Base-by-base conservation (phyloP, 2,797 vertebrate species). In the Menidia menidia region DNA sequence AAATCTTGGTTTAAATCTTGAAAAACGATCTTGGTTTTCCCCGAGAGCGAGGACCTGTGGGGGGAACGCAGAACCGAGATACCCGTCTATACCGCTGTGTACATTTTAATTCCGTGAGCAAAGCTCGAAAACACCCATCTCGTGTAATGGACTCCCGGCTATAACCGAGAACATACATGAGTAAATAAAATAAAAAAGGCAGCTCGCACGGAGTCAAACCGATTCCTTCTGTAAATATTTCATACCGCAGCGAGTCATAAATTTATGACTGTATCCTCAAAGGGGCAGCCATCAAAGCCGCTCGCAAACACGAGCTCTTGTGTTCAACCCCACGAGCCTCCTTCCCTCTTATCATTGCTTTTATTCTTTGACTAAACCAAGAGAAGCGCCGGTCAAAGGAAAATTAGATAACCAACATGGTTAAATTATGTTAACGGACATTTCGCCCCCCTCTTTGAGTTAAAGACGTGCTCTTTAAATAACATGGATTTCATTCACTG, bases 11-110 rank as follows among this genome's bases (percentile, higher is more conserved):
- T 71, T 54, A 33, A 47, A 64, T 25, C n/a, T 50, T 42, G 10
- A 52, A 72, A 79, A 80, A 76, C 31, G 6, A 60, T 68, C 77
- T 80, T 0, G 0, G 6, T 60, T 79, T 57, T 42, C 18, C 42
- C 44, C 42, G 54, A 68, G 63, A 48, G 45, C 68, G 52, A 25
- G 25, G 32, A 51, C 16, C 32, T 32, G 16, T 19, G 62, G 59
- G 57, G 48, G 57, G 42, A 35, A 75, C 57, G 50, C 6, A 19
- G 60, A 71, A 56, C 25, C 39, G 13, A 6, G 15, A 18, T 48
- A 56, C 39, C 56, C 30, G 53, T 13, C 16, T 56, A 48, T 56
- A 59, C 69, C 11, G 43, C 51, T n/a, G 44, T 9, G 33, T 69
- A 51, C 60, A 39, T 60, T 78, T 70, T 9, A 54, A 50, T 55